Evolutionary conservation across 1,140 invertebrate genomes (phyloP).

Genomic region (Laupala kohalensis): DNA sequence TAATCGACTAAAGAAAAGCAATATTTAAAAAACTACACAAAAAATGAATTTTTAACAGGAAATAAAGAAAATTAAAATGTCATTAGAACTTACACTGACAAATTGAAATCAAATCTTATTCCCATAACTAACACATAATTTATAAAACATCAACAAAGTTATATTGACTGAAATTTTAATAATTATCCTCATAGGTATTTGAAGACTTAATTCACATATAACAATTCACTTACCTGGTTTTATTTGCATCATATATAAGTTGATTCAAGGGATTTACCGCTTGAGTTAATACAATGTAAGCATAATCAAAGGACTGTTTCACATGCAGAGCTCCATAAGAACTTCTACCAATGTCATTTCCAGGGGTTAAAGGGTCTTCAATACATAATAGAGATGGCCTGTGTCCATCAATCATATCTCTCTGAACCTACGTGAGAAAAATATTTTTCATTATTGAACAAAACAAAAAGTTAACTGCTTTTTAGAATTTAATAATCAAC

Average conservation of each 20-base stretch:
- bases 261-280: constrained; percentile 56
- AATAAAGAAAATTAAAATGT: neutral
- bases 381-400: constrained; percentile 88
- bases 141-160: too few species aligned
- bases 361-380: constrained; percentile 90
- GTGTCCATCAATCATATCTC: constrained; percentile 86
- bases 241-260: constrained; percentile 38
- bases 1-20: too few species aligned
- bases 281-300: constrained; percentile 72
- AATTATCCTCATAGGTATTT: too few species aligned
- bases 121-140: too few species aligned
- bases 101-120: neutral
- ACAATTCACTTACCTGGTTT: constrained; percentile 34
- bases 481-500: neutral
- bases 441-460: too few species aligned
- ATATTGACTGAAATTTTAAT: too few species aligned
- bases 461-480: neutral
- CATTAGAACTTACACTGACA: neutral
- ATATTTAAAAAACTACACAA: too few species aligned
- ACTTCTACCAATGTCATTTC: constrained; percentile 93
- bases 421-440: constrained; percentile 42
- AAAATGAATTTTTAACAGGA: neutral
- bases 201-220: neutral
- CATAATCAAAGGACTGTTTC: constrained; percentile 90
- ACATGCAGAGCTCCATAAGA: constrained; percentile 85